Evolutionary conservation across 2,888 invertebrate species (phyloP), one percentile per base, ranked within the genome.

Genomic region (Peribatodes rhomboidaria): DNA sequence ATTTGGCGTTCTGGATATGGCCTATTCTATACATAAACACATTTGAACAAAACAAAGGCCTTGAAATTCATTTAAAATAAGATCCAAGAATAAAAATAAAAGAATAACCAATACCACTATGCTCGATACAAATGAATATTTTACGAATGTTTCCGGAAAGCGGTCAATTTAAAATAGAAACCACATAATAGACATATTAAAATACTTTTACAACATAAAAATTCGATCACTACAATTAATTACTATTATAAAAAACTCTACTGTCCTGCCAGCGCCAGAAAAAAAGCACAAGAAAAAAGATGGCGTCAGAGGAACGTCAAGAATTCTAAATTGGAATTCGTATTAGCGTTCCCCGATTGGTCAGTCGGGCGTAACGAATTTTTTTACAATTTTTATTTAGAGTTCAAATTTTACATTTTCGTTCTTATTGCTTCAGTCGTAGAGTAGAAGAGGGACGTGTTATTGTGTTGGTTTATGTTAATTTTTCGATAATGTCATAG

Each of bases 241-340:
- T 53, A 65, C 64, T 65, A 50, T 49, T 71, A 70, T 66, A 67
- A 71, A 73, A 73, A 64, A 71, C 68, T 59, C 64, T 59, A 62
- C 61, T 13, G 70, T 49, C 27, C 18, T 63, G 68, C 68, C 64
- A 70, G 65, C 55, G 69, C 68, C 61, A 56, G 55, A 61, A 69
- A 74, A 70, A 67, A 71, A 74, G 76, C 72, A 76, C 68, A 66
- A 69, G 65, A 62, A 75, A 79, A 76, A 81, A 80, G 70, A 79
- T 81, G 84, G 83, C 84, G 85, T 82, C 84, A 69, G 56, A 70
- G 81, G 84, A 78, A 80, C 82, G 85, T 73, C 71, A 82, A 78
- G 82, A 85, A 86, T 86, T 86, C 77, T 68, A 82, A 84, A 80
- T 80, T 79, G 82, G 84, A 85, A 84, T 85, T 83, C 75, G 71